Base-by-base conservation (phyloP, 2,888 invertebrate genomes). In the Entomobrya multifasciata region DNA sequence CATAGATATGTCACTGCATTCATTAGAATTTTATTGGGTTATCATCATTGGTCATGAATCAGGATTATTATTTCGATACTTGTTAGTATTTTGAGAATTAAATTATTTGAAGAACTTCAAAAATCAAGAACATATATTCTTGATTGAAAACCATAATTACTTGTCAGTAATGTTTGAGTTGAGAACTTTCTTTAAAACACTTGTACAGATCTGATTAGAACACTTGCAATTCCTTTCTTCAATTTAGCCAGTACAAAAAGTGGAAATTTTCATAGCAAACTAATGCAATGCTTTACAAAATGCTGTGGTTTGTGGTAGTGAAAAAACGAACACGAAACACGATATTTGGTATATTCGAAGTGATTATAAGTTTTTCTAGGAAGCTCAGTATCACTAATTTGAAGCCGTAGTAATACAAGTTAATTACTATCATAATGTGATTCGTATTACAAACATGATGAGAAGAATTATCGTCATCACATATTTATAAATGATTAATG, bases 401-500 rank as follows among this genome's bases (percentile, higher is more conserved):
- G 49, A 10, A 49, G n/a, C n/a, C n/a, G n/a, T n/a, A 20, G 57
- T 57, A 57, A 22, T 47, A 44, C 25, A 70, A 47, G 57, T 41
- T 77, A 77, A 62, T 62, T 78, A 78, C 62, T 47, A 62, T 30
- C 78, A 36, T 62, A 78, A 78, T 60, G 17, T 78, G 78, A 78
- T 62, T 47, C 62, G 47, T 41, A 62, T 65, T 47, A 78, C 78
- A 62, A 78, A 78, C 47, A 78, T 47, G 44, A 70, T 22, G 10
- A n/a, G n/a, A n/a, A n/a, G n/a, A n/a, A 47, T 47, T 17, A 67
- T 47, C 78, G 15, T 30, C 49, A 25, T 47, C 25, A 60, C 41
- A 52, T 13, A 15, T 13, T 17, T 4, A 44, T 60, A 1, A 22
- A 47, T 67, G 67, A 67, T 67, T 47, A 25, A 47, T 70, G 47